Percentiles rank a stretch among this genome's conserved stretches.
phyloP scores from a whole-genome alignment of 2,888 invertebrate species.

The Cataglyphis albicans region DNA sequence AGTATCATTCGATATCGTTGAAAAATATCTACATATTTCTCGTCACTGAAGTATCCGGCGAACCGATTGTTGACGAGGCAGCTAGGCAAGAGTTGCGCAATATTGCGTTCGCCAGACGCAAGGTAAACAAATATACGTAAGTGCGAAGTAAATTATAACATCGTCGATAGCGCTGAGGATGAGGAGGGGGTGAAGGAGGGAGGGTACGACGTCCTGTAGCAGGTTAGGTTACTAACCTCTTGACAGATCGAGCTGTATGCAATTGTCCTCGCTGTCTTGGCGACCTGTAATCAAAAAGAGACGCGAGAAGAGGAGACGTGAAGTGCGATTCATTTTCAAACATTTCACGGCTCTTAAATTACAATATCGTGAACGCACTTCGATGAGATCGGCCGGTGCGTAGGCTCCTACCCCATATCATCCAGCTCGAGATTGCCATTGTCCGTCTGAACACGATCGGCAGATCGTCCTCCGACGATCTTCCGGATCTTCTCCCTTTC shows the following conservation, averaged over 20 bases:
- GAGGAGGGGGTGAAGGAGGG: not conserved
- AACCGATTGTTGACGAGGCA: not conserved
- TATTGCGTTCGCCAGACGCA: not conserved
- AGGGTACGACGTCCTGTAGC: not conserved
- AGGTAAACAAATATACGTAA: slow-evolving; percentile 35
- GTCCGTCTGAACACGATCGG: not conserved
- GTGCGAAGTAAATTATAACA: not conserved
- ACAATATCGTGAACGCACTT: slow-evolving; percentile 80
- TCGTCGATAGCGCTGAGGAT: not conserved
- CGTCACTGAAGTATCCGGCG: not conserved
- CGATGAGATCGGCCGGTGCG: slow-evolving; percentile 86
- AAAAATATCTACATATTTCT: slow-evolving; percentile 11
- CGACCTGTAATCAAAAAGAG: slow-evolving; percentile 80
- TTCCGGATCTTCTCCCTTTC: not conserved
- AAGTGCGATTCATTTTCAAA: slow-evolving; percentile 46
- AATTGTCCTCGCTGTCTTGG: slow-evolving; percentile 89
- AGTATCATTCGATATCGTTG: slow-evolving; percentile 2
- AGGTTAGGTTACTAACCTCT: slow-evolving; percentile 86
- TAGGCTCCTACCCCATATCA: slow-evolving; percentile 86
- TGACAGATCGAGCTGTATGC: slow-evolving; percentile 87
- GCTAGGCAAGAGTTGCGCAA: not conserved
- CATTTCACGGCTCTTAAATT: not conserved
- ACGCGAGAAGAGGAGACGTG: slow-evolving; percentile 53
- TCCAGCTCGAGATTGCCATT: slow-evolving; percentile 87
- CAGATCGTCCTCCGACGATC: not conserved